Percentiles rank a stretch among this genome's conserved stretches.
Evolutionary conservation across 1,140 invertebrate genomes (phyloP).

Genomic region (Drosophila biarmipes): DNA sequence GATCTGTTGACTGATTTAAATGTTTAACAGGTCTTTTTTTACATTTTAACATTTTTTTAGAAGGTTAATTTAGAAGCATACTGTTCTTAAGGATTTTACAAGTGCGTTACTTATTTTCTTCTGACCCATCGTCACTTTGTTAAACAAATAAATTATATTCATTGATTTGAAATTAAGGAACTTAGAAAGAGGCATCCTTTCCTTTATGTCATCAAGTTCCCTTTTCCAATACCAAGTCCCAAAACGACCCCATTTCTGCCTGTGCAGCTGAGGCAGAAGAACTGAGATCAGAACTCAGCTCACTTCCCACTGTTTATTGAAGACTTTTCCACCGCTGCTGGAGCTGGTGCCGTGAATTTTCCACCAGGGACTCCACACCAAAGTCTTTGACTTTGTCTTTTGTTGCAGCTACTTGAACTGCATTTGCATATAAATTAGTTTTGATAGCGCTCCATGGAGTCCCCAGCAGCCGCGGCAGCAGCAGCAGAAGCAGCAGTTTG

Average conservation of each 20-base stretch:
- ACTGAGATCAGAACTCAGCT: constrained; percentile 27
- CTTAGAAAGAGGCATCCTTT: too few relatives aligned
- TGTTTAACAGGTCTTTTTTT: too few relatives aligned
- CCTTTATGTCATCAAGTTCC: too few relatives aligned
- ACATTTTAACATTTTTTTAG: too few relatives aligned
- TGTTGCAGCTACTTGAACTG: constrained; percentile 78
- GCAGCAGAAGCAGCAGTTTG: constrained; percentile 52
- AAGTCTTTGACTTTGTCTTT: constrained; percentile 57
- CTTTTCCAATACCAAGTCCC: not conserved
- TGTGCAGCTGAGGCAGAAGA: constrained; percentile 31
- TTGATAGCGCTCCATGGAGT: constrained; percentile 64
- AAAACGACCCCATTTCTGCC: constrained; percentile 3
- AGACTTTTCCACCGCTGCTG: constrained; percentile 19
- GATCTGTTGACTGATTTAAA: too few relatives aligned
- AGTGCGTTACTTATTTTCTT: too few relatives aligned
- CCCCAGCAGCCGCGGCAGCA: constrained; percentile 32
- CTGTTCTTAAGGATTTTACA: too few relatives aligned
- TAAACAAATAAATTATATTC: too few relatives aligned
- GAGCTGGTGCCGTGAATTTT: constrained; percentile 46
- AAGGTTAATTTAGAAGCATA: too few relatives aligned
- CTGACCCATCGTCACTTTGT: too few relatives aligned
- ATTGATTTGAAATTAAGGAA: too few relatives aligned
- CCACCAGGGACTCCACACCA: constrained; percentile 22
- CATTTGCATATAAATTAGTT: constrained; percentile 83
- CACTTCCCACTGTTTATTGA: constrained; percentile 46